A percentile compares a stretch with the other conserved stretches of the same genome.
Conservation (phyloP, 2,797 vertebrate genomes). For the Sebastes cheni region DNA sequence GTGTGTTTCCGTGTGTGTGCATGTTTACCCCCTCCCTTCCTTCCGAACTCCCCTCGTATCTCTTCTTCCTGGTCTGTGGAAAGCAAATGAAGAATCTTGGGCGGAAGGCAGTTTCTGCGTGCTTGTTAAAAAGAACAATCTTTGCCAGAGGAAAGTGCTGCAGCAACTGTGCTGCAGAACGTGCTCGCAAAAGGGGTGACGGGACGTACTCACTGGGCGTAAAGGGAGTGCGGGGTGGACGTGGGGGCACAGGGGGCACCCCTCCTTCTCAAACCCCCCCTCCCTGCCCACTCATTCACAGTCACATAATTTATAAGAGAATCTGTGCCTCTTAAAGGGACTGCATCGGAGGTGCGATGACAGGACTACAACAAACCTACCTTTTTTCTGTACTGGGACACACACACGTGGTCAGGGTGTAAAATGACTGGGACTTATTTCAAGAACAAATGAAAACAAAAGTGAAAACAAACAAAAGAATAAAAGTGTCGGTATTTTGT, state of each 20-base stretch:
- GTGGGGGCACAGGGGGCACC: conserved; percentile 64
- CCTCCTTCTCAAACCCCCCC: conserved; percentile 44
- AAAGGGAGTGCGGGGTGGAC: conserved; percentile 60
- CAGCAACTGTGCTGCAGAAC: conserved; percentile 99
- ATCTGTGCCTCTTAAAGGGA: conserved; percentile 88
- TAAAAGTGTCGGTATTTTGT: conserved; percentile 94
- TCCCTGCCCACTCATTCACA: conserved; percentile 87
- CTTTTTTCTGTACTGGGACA: conserved; percentile 92
- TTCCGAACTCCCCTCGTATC: conserved; percentile 32
- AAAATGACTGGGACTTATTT: conserved; percentile 78
- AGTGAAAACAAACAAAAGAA: conserved; percentile 85
- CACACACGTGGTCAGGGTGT: conserved; percentile 81
- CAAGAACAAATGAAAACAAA: conserved; percentile 78
- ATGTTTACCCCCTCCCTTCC: not conserved
- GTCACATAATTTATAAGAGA: conserved; percentile 90
- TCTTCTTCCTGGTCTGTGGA: conserved; percentile 89
- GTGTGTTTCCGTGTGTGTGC: not conserved
- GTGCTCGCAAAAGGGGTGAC: conserved; percentile 97
- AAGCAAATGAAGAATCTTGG: conserved; percentile 99
- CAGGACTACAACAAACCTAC: conserved; percentile 99
- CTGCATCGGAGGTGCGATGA: conserved; percentile 94
- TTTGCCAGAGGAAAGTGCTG: conserved; percentile 98
- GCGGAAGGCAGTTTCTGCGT: conserved; percentile 99
- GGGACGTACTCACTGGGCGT: conserved; percentile 70
- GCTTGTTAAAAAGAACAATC: conserved; percentile 99